Evolutionary conservation across 2,113 vertebrate species (phyloP).

Genomic region (Syrrhaptes paradoxus): DNA sequence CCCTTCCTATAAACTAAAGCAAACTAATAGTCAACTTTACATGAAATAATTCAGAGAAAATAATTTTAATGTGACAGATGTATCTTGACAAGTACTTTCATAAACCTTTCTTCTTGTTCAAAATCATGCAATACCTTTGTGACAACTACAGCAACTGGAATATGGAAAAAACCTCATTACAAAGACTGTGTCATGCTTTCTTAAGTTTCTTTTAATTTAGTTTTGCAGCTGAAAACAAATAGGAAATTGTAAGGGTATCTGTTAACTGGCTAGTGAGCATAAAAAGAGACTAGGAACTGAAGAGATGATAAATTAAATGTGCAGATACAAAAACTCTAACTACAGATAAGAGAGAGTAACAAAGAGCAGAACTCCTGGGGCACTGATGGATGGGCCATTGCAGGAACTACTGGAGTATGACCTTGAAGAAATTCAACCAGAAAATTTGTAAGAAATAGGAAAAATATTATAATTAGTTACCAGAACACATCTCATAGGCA

Average conservation of each 20-base stretch:
- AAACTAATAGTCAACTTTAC: background rate
- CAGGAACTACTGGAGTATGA: background rate
- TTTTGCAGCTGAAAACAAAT: background rate
- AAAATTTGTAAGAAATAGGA: background rate
- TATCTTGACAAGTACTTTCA: background rate
- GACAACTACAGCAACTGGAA: background rate
- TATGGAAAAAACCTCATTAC: background rate
- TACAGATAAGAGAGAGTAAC: background rate
- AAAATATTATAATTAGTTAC: background rate
- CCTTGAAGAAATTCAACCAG: background rate
- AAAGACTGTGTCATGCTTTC: background rate
- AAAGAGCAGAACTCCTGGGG: background rate
- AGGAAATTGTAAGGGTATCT: background rate
- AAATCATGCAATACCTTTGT: background rate
- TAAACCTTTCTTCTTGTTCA: background rate
- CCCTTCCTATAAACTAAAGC: background rate
- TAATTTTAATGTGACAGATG: background rate
- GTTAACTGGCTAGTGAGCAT: background rate
- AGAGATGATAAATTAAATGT: background rate
- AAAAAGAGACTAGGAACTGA: background rate
- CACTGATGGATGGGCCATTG: background rate
- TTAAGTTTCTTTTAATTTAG: background rate
- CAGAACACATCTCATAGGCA: background rate
- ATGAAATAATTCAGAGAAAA: background rate
- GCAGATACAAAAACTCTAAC: background rate